Percentiles rank a stretch among this genome's conserved stretches.
phyloP scores from a whole-genome alignment of 2,113 vertebrate genomes.

The Terrapene triunguis region DNA sequence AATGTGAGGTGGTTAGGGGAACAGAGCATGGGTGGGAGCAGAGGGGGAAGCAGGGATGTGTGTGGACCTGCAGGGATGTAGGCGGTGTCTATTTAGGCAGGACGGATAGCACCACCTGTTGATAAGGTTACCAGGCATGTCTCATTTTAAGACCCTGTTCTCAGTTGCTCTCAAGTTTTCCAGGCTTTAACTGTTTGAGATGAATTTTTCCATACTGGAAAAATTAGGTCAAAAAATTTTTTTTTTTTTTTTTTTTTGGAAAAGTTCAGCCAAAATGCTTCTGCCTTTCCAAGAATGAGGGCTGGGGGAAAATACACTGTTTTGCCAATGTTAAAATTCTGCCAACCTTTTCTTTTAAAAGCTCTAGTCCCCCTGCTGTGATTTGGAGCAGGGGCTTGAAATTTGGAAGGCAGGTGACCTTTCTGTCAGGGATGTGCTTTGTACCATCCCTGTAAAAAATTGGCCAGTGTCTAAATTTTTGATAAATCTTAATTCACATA shows the following conservation, averaged over 20 bases:
- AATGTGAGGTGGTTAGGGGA: not conserved
- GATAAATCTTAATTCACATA: too few species aligned
- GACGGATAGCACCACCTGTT: too few species aligned
- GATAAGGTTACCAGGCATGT: not conserved
- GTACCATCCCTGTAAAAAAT: not conserved
- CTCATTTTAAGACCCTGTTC: not conserved
- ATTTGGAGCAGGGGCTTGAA: too few species aligned
- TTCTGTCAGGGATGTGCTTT: not conserved
- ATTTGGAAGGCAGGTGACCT: too few species aligned
- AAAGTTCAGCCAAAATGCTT: too few species aligned
- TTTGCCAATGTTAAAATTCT: too few species aligned
- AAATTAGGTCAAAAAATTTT: rapidly evolving
- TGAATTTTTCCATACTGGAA: not conserved
- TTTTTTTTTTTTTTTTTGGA: too few species aligned
- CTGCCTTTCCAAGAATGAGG: too few species aligned
- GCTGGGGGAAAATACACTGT: too few species aligned
- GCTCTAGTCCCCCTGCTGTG: too few species aligned
- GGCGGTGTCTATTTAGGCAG: not conserved
- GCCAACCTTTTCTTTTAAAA: too few species aligned
- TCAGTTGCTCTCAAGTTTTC: not conserved
- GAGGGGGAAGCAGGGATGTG: not conserved
- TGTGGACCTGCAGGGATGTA: rapidly evolving
- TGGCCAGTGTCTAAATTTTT: not conserved
- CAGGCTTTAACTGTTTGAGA: not conserved
- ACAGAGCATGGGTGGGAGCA: not conserved